Base-by-base conservation (phyloP, 2,888 invertebrate genomes). In the Monochamus alternatus region DNA sequence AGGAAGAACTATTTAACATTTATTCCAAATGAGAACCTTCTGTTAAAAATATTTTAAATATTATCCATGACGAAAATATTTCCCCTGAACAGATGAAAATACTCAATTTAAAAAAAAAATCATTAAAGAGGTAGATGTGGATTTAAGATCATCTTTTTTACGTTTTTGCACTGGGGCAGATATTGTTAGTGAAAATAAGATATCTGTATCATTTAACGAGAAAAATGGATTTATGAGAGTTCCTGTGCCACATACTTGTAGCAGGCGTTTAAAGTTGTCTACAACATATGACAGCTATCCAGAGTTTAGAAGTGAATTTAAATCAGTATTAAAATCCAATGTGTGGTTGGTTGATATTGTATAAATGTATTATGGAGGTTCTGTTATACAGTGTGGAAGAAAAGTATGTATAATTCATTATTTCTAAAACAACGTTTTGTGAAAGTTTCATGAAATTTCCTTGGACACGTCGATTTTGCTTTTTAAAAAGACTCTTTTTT, bases 271-370 rank as follows among this genome's bases (percentile, higher is more conserved):
- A 30, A 52, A 44, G 30, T 22, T 69, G 47, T 51, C 75, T 14
- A 44, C 10, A n/a, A 69, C n/a, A 12, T 75, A 70, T 38, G 63
- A 69, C 51, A 31, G 5, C n/a, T 75, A 63, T 32, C n/a, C 51
- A 7, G 70, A 55, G 51, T 75, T 75, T 32, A 75, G 75, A 64
- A 70, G 22, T 22, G 64, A 70, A 58, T 32, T 74, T 14, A 10
- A 62, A 38, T 62, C 47, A 10, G 31, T 75, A 12, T 62, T 75
- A 62, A 70, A 69, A 22, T 68, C 75, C 30, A 62, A 69, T 38
- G 60, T 70, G 47, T 75, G 75, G 70, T 70, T 70, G 32, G 70
- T 75, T 58, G 75, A 74, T 44, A 74, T 66, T 12, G 52, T 74
- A 52, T 64, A n/a, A n/a, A n/a, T n/a, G n/a, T n/a, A n/a, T n/a